Base-by-base conservation (phyloP, 2,888 invertebrate genomes). In the Caenorhabditis auriculariae region DNA sequence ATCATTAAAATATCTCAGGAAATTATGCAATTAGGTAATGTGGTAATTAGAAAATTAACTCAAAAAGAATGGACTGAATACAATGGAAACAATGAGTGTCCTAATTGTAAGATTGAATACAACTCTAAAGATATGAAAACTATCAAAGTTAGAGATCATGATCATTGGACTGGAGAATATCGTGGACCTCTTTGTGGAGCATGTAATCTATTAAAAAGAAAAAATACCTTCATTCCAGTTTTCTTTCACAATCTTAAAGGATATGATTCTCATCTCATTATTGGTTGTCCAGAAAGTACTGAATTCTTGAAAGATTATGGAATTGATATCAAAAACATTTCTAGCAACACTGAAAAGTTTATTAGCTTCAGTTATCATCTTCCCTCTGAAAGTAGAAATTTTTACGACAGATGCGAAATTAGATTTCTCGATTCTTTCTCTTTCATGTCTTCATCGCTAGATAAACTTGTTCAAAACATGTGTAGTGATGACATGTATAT, bases 371-470 rank as follows among this genome's bases (percentile, higher is more conserved):
- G 66, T 60, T 68, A 67, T 51, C 27, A 44, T 4, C 21, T 44
- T 42, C 47, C 5, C 29, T 28, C 5, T 24, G 26, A 49, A 29
- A 43, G 4, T 29, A 27, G 41, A 21, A 43, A 28, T 29, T 12
- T 49, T 17, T 41, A 44, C 4, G 27, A 38, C 15, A 45, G n/a
- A 42, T 41, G 12, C 43, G 64, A 66, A 60, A 41, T 58, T 28
- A 66, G 66, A 54, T 76, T 74, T 62, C 32, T 75, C 28, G 74
- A 76, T 66, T 63, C 68, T 2, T 64, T 63, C 19, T 21, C 44
- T 39, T 65, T 58, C 47, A 60, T 65, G 57, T 9, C 39, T 15
- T 53, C 60, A n/a, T 49, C 55, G 17, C 27, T 65, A 21, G 65
- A 65, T 58, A 29, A 46, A 37, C 67, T 75, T 32, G 37, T 48